Percentiles rank a stretch among this genome's conserved stretches.
These are phyloP conservation scores for Pyrocoelia pectoralis DNA, from an alignment of 2,888 invertebrate species.

Conservation along the genomic window DNA sequence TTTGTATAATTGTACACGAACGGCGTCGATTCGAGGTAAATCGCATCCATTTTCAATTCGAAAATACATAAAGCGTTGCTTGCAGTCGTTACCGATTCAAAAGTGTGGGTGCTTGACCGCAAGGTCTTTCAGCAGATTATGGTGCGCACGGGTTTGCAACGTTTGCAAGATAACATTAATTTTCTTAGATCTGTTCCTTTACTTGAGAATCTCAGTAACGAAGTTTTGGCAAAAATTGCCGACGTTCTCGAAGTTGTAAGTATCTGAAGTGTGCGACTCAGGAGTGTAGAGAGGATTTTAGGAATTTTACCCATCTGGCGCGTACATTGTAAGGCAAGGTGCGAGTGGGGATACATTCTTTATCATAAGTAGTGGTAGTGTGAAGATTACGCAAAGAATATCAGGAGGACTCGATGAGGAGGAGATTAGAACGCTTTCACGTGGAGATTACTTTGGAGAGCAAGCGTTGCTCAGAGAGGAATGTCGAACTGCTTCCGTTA, in stretches of 20 bases:
- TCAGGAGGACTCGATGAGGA: slow-evolving; percentile 63
- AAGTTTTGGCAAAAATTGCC: slow-evolving; percentile 71
- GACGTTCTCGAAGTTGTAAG: slow-evolving; percentile 75
- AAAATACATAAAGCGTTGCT: slow-evolving; percentile 22
- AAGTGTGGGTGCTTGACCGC: slow-evolving; percentile 75
- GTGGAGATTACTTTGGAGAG: slow-evolving; percentile 73
- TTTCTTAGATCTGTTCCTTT: slow-evolving; percentile 72
- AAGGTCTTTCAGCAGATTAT: slow-evolving; percentile 75
- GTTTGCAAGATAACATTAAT: slow-evolving; percentile 71
- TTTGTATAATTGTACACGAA: slow-evolving; percentile 76
- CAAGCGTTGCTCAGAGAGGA: slow-evolving; percentile 73
- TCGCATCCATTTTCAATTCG: neutral
- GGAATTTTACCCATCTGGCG: slow-evolving; percentile 70
- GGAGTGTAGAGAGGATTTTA: slow-evolving; percentile 45
- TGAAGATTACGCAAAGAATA: slow-evolving; percentile 63
- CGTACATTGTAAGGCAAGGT: slow-evolving; percentile 71
- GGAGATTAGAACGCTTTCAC: slow-evolving; percentile 64
- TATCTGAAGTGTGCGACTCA: slow-evolving; percentile 37
- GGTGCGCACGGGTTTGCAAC: slow-evolving; percentile 73
- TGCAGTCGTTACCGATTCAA: slow-evolving; percentile 68
- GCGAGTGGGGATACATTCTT: slow-evolving; percentile 72
- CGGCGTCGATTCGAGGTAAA: slow-evolving; percentile 69
- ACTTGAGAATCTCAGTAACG: slow-evolving; percentile 64
- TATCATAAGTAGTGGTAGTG: slow-evolving; percentile 69
- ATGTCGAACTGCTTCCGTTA: slow-evolving; percentile 72